Percentiles rank a stretch among this genome's conserved stretches.
Evolutionary conservation across 2,888 invertebrate species (phyloP).

Genomic region (Phyllotreta cruciferae): DNA sequence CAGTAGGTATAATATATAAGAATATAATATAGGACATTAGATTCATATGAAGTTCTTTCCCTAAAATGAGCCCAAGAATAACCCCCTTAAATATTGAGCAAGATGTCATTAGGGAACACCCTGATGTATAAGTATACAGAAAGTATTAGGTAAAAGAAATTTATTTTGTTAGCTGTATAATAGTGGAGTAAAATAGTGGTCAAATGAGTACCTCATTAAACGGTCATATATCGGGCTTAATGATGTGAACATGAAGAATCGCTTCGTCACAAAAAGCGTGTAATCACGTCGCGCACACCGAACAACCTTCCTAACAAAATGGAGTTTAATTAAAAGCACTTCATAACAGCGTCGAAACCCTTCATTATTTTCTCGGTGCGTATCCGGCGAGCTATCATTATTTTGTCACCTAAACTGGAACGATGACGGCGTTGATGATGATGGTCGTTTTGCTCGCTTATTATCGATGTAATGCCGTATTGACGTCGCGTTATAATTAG

Average conservation of each 20-base stretch:
- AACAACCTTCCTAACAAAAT: constrained; percentile 28
- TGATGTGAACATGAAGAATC: constrained; percentile 27
- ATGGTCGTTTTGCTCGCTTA: constrained; percentile 7
- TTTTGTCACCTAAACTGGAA: constrained; percentile 37
- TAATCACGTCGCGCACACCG: constrained; percentile 24
- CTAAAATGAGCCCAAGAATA: too few relatives aligned
- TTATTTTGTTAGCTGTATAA: too few relatives aligned
- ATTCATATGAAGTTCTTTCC: too few relatives aligned
- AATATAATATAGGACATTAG: too few relatives aligned
- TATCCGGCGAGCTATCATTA: constrained; percentile 35
- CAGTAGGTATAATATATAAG: too few relatives aligned
- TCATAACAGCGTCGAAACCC: constrained; percentile 33
- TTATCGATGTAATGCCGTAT: constrained; percentile 1
- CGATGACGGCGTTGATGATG: background rate
- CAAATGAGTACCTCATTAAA: constrained; percentile 7
- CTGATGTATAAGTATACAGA: too few relatives aligned
- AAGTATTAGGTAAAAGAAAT: too few relatives aligned
- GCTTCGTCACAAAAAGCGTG: constrained; percentile 27
- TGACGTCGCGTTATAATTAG: too few relatives aligned
- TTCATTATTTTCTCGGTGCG: constrained; percentile 32
- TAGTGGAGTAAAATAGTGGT: background rate
- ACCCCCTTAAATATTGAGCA: too few relatives aligned
- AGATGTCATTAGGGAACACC: too few relatives aligned
- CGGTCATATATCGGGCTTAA: constrained; percentile 16
- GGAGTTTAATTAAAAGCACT: constrained; percentile 35